Evolutionary conservation across 1,140 invertebrate species (phyloP), one percentile per base, ranked within the genome.

Genomic region (Orius laevigatus): DNA sequence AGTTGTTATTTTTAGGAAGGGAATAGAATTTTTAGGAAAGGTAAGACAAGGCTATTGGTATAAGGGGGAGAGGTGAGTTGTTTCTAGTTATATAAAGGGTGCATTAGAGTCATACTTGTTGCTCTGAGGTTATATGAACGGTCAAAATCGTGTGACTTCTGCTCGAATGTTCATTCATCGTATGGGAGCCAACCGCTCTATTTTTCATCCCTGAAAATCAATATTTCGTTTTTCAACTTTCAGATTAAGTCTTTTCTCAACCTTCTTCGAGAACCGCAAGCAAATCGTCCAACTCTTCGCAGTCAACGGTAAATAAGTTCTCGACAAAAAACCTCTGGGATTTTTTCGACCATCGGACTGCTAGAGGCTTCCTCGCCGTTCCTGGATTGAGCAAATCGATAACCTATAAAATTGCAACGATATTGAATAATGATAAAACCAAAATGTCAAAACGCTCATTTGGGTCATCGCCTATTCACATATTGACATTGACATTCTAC

Each of bases 91-190:
- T n/a, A n/a, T n/a, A n/a, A n/a, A n/a, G n/a, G n/a, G n/a, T n/a
- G n/a, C n/a, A n/a, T n/a, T n/a, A n/a, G n/a, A 32, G 9, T 48
- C 15, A 58, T 45, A 79, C 80, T 58, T 82, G 77, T 58, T 83
- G 75, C 60, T 89, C 86, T 1, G 83, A 81, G 3, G 81, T 79
- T 55, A 84, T 59, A 40, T 58, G 51, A 2, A 94, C 80, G 1
- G 88, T 91, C 32, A 98, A 75, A 46, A 98, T 81, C 1, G 92
- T 92, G 67, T 98, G 93, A 56, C 90, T 95, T 53, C 93, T 75
- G 44, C 88, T 93, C 1, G 90, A 95, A 62, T 91, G 77, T 44
- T 92, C 83, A 63, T 98, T 98, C 92, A 97, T 96, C 52, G 87
- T 85, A 63, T 96, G 94, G 15, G 77, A 67, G 38, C 89, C 87